Evolutionary conservation across 2,888 invertebrate genomes (phyloP).

Genomic region (Diloba caeruleocephala): DNA sequence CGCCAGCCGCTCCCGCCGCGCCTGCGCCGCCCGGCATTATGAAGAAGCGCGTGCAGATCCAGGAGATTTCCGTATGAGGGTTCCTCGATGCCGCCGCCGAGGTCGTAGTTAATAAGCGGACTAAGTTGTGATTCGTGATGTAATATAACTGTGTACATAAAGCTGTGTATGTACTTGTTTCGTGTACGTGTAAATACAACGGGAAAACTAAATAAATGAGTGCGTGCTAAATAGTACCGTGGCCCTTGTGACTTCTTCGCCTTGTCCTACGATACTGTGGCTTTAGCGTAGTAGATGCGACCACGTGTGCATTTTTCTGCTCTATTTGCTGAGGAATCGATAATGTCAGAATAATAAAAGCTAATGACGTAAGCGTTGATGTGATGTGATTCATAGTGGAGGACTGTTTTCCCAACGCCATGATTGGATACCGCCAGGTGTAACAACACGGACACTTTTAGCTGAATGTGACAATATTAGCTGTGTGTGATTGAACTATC

Average conservation of each 20-base stretch:
- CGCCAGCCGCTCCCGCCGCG: slow-evolving; percentile 75
- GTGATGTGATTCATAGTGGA: slow-evolving; percentile 48
- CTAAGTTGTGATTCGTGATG: slow-evolving; percentile 77
- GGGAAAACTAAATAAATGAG: slow-evolving; percentile 36
- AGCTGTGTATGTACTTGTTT: slow-evolving; percentile 26
- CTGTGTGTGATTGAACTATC: slow-evolving; percentile 8
- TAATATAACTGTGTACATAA: slow-evolving; percentile 60
- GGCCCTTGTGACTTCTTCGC: slow-evolving; percentile 58
- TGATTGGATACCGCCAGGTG: slow-evolving; percentile 28
- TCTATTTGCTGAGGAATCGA: slow-evolving; percentile 61
- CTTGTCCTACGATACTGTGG: slow-evolving; percentile 55
- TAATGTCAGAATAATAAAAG: slow-evolving; percentile 55
- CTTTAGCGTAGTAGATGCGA: slow-evolving; percentile 58
- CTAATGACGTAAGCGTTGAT: slow-evolving; percentile 44
- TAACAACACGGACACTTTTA: slow-evolving; percentile 27
- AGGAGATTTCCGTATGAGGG: slow-evolving; percentile 96
- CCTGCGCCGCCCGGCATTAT: slow-evolving; percentile 93
- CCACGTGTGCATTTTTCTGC: slow-evolving; percentile 60
- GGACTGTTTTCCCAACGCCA: slow-evolving; percentile 34
- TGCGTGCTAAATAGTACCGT: slow-evolving; percentile 57
- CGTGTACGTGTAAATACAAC: slow-evolving; percentile 61
- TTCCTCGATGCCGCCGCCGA: slow-evolving; percentile 79
- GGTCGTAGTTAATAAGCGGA: slow-evolving; percentile 83
- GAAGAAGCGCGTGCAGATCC: slow-evolving; percentile 97
- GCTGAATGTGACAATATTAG: slow-evolving; percentile 27